Percentiles rank a stretch among this genome's conserved stretches.
Evolutionary conservation across 2,888 invertebrate genomes (phyloP).

Genomic region (Watsonalla binaria): DNA sequence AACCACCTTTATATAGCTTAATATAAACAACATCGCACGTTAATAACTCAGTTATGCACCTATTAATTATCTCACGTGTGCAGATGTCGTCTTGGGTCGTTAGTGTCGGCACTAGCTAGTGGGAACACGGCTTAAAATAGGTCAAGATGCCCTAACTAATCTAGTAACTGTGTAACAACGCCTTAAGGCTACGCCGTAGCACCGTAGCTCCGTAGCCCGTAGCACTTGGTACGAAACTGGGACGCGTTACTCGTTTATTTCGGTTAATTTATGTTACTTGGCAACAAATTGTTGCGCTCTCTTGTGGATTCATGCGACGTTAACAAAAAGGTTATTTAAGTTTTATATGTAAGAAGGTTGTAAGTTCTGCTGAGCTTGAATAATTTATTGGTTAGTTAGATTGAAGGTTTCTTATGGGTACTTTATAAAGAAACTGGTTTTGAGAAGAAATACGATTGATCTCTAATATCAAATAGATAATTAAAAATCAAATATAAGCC

Average conservation of each 20-base stretch:
- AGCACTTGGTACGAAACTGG: slow-evolving; percentile 36
- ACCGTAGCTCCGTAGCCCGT: slow-evolving; percentile 27
- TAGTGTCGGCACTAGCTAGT: slow-evolving; percentile 50
- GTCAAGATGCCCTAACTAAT: slow-evolving; percentile 58
- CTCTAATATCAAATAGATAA: too few species aligned
- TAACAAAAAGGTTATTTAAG: background rate
- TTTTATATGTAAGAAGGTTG: background rate
- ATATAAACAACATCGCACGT: background rate
- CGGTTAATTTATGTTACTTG: slow-evolving; percentile 20
- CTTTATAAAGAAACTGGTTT: too few species aligned
- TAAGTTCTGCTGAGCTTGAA: background rate
- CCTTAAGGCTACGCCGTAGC: slow-evolving; percentile 44
- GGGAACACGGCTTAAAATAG: slow-evolving; percentile 51
- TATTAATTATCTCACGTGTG: slow-evolving; percentile 37
- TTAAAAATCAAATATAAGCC: too few species aligned
- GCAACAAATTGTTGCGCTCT: slow-evolving; percentile 4
- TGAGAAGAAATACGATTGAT: too few species aligned
- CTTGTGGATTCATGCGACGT: slow-evolving; percentile 20
- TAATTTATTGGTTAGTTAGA: background rate
- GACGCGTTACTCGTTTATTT: slow-evolving; percentile 16
- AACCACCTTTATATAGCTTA: too few species aligned
- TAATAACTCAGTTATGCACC: slow-evolving; percentile 28
- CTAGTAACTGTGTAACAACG: slow-evolving; percentile 50
- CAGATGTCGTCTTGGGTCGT: slow-evolving; percentile 42
- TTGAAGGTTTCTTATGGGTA: too few species aligned